These are phyloP conservation scores for Idris sp. DNA, from an alignment of 1,140 invertebrate genomes.

Conservation along the genomic window DNA sequence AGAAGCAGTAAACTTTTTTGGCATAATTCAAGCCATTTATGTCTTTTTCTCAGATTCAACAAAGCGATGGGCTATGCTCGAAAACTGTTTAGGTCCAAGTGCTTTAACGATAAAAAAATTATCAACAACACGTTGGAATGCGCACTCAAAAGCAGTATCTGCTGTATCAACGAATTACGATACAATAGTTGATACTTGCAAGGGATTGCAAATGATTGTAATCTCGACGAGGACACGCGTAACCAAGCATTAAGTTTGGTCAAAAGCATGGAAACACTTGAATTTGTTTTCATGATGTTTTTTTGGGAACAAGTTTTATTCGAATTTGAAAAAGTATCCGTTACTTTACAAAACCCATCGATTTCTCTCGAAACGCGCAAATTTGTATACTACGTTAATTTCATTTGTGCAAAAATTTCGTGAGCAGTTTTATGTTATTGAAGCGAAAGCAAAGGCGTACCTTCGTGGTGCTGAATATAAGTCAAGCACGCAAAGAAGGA, in stretches of 20 bases:
- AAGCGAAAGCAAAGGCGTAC: neutral
- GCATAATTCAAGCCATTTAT: slow-evolving; percentile 19
- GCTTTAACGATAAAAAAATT: slow-evolving; percentile 6
- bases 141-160: neutral
- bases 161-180: neutral
- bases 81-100: neutral
- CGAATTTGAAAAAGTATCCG: neutral
- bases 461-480: slow-evolving; percentile 9
- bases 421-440: neutral
- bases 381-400: neutral
- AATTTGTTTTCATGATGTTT: slow-evolving; percentile 9
- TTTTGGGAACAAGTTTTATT: neutral
- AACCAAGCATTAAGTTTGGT: neutral
- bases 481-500: too few relatives aligned
- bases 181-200: slow-evolving; percentile 6
- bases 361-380: slow-evolving; percentile 1
- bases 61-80: slow-evolving; percentile 6
- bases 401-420: neutral
- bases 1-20: too few relatives aligned
- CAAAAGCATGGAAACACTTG: neutral
- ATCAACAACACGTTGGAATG: too few relatives aligned
- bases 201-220: neutral
- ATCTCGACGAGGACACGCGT: neutral
- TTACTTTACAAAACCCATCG: neutral
- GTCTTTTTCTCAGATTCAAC: slow-evolving; percentile 26